Conservation (phyloP, 2,888 invertebrate species). For the Agapostemon virescens region DNA sequence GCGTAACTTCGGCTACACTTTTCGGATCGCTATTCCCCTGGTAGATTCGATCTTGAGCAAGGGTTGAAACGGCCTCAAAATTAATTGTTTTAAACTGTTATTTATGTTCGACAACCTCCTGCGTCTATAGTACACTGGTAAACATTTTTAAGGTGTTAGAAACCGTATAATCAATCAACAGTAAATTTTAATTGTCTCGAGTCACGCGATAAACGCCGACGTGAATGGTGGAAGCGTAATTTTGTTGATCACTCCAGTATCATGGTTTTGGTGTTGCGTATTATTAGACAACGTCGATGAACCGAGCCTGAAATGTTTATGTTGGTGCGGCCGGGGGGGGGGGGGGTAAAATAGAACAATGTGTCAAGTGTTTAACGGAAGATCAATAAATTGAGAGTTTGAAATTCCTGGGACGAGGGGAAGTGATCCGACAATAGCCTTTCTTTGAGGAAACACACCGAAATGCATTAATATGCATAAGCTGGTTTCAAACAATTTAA, state of each 20-base stretch:
- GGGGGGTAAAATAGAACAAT: slow-evolving; percentile 45
- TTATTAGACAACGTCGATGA: not conserved
- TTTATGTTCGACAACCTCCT: too few species aligned
- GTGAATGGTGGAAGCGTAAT: not conserved
- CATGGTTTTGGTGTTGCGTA: not conserved
- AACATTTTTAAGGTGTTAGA: not conserved
- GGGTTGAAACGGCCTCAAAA: too few species aligned
- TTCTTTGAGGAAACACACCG: slow-evolving; percentile 53
- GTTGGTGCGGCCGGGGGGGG: too few species aligned
- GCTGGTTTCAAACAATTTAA: slow-evolving; percentile 55
- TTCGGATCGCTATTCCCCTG: too few species aligned
- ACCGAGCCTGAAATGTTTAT: slow-evolving; percentile 26
- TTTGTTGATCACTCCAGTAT: not conserved
- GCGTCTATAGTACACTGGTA: not conserved
- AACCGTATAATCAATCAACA: not conserved
- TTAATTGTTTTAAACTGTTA: too few species aligned
- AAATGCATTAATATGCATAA: slow-evolving; percentile 54
- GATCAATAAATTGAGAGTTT: slow-evolving; percentile 43
- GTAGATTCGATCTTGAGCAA: too few species aligned
- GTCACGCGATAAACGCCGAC: not conserved
- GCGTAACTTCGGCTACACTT: too few species aligned
- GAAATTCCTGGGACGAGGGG: slow-evolving; percentile 38
- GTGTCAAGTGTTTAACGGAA: slow-evolving; percentile 42
- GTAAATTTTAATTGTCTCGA: not conserved
- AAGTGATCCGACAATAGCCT: slow-evolving; percentile 47